Evolutionary conservation across 2,888 invertebrate genomes (phyloP).

Genomic region (Polyploca ridens): DNA sequence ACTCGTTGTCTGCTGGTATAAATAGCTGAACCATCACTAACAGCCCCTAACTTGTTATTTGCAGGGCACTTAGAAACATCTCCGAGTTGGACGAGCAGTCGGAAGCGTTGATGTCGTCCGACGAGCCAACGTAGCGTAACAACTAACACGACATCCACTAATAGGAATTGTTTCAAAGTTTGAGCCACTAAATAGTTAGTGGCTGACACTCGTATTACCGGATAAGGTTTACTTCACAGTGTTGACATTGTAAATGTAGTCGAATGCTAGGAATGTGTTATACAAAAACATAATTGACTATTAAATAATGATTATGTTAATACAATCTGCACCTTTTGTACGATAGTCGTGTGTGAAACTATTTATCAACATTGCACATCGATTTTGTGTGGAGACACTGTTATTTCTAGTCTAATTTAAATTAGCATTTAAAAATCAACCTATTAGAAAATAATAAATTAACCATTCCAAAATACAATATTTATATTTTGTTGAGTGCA

Average conservation of each 20-base stretch:
- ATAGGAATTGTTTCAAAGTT: conserved; percentile 39
- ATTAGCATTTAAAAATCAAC: conserved; percentile 47
- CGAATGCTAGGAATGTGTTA: not conserved
- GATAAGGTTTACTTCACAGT: not conserved
- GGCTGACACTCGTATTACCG: not conserved
- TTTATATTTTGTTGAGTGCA: conserved; percentile 16
- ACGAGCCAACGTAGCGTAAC: conserved; percentile 74
- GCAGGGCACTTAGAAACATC: conserved; percentile 74
- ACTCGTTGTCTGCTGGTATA: too few species aligned
- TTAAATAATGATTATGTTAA: not conserved
- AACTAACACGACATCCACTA: conserved; percentile 27
- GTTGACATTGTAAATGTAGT: conserved; percentile 3
- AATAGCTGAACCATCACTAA: not conserved
- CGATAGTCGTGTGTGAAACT: conserved; percentile 32
- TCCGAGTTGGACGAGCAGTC: conserved; percentile 86
- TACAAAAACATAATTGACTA: not conserved
- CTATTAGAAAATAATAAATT: conserved; percentile 24
- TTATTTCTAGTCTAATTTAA: conserved; percentile 59
- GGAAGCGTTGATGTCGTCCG: conserved; percentile 84
- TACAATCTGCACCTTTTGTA: conserved; percentile 19
- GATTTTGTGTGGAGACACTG: conserved; percentile 53
- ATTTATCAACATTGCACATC: conserved; percentile 40
- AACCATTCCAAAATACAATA: conserved; percentile 31
- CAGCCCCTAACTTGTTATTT: conserved; percentile 6
- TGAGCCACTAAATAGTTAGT: conserved; percentile 30